Percentiles rank a stretch among this genome's conserved stretches.
These are phyloP conservation scores for Euwallacea fornicatus DNA, from an alignment of 1,140 invertebrate species.

Conservation along the genomic window DNA sequence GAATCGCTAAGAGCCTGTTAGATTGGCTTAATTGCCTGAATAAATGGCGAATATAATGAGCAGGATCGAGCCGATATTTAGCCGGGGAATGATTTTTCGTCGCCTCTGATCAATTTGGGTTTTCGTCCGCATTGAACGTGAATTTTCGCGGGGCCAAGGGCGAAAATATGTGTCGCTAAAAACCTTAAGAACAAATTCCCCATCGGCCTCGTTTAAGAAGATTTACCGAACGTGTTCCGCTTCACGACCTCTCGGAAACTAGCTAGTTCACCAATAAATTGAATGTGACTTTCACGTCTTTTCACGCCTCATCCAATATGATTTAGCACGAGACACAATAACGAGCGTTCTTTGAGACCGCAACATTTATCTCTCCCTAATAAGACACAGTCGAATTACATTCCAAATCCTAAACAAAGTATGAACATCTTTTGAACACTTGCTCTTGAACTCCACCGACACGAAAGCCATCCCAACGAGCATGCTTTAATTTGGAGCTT, in stretches of 20 bases:
- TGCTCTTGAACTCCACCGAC: not conserved
- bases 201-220: conserved; percentile 18
- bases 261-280: conserved; percentile 26
- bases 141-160: not conserved
- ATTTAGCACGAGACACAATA: conserved; percentile 30
- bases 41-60: conserved; percentile 28
- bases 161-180: conserved; percentile 12
- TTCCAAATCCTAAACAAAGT: not conserved
- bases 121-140: no score
- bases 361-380: conserved; percentile 25
- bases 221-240: conserved; percentile 29
- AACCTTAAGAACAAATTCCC: conserved; percentile 9
- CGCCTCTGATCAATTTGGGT: conserved; percentile 7
- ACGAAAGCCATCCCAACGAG: no score
- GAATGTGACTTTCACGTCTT: conserved; percentile 32
- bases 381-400: conserved; percentile 16
- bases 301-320: conserved; percentile 35
- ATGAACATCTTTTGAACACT: not conserved
- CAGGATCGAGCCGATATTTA: conserved; percentile 7
- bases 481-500: no score
- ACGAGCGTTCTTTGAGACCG: conserved; percentile 14
- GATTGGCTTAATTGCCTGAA: conserved; percentile 32
- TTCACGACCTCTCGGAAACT: conserved; percentile 12
- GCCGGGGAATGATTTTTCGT: not conserved
- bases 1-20: conserved; percentile 31